A percentile compares a stretch with the other conserved stretches of the same genome.
phyloP scores from a whole-genome alignment of 1,140 invertebrate species.

The Zaprionus camerounensis region DNA sequence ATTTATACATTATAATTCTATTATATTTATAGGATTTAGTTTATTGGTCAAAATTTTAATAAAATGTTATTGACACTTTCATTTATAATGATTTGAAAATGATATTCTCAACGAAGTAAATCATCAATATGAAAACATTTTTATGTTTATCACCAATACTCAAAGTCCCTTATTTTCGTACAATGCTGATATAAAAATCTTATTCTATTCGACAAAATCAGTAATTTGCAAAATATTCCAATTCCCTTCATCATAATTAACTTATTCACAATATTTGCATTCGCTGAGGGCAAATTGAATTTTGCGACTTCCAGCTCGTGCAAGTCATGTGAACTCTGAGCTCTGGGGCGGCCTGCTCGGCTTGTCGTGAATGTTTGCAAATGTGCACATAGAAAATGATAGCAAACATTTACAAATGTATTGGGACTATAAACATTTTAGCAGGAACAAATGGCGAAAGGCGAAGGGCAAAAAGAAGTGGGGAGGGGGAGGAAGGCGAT shows the following conservation, averaged over 20 bases:
- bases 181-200: background rate
- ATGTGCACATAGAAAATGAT: conserved; percentile 60
- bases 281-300: background rate
- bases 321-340: conserved; percentile 14
- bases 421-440: conserved; percentile 74
- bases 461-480: background rate
- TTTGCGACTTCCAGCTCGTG: background rate
- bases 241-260: background rate
- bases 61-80: no score
- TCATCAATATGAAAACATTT: background rate
- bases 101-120: background rate
- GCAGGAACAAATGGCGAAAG: conserved; percentile 23
- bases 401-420: conserved; percentile 75
- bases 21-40: no score
- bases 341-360: background rate
- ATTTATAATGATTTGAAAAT: no score
- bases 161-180: background rate
- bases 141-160: background rate
- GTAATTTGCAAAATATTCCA: background rate
- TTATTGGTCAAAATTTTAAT: background rate
- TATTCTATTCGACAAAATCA: background rate
- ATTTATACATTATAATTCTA: background rate
- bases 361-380: conserved; percentile 14
- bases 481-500: background rate
- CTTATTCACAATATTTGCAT: background rate